A percentile compares a stretch with the other conserved stretches of the same genome.
Evolutionary conservation across 1,140 invertebrate genomes (phyloP).

Genomic region (Bactericera cockerelli): DNA sequence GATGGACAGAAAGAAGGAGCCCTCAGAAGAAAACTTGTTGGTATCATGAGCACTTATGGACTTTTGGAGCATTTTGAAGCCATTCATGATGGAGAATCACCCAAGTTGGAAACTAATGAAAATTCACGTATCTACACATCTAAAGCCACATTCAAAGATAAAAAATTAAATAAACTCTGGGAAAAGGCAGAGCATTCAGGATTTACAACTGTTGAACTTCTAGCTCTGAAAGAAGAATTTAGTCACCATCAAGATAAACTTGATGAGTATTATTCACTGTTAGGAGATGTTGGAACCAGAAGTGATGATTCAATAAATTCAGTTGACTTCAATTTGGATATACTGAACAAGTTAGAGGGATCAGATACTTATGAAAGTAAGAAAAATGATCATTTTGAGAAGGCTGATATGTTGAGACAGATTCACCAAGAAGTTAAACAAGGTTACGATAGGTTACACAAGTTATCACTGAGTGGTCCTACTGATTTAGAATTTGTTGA

Average conservation of each 20-base stretch:
- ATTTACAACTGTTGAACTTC: conserved; percentile 65
- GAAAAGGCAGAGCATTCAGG: conserved; percentile 69
- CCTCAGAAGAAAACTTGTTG: conserved; percentile 59
- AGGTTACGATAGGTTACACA: conserved; percentile 61
- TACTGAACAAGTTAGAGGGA: conserved; percentile 38
- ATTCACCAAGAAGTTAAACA: conserved; percentile 62
- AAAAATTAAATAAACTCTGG: conserved; percentile 81
- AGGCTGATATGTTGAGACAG: conserved; percentile 51
- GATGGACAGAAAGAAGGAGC: conserved; percentile 72
- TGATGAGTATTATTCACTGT: conserved; percentile 68
- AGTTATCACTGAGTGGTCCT: conserved; percentile 51
- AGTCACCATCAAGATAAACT: conserved; percentile 83
- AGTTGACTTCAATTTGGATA: conserved; percentile 35
- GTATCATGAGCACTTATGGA: conserved; percentile 69
- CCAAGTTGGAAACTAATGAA: conserved; percentile 38
- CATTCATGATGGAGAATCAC: conserved; percentile 36
- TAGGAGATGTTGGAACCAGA: conserved; percentile 46
- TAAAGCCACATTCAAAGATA: conserved; percentile 71
- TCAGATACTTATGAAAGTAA: conserved; percentile 45
- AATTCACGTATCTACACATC: conserved; percentile 37
- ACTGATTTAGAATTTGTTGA: conserved; percentile 74
- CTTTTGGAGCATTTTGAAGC: conserved; percentile 64
- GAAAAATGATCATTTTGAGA: conserved; percentile 42
- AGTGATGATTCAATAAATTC: conserved; percentile 35
- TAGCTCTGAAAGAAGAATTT: conserved; percentile 76